phyloP scores from a whole-genome alignment of 2,888 invertebrate species.

The Eugnorisma glareosa region DNA sequence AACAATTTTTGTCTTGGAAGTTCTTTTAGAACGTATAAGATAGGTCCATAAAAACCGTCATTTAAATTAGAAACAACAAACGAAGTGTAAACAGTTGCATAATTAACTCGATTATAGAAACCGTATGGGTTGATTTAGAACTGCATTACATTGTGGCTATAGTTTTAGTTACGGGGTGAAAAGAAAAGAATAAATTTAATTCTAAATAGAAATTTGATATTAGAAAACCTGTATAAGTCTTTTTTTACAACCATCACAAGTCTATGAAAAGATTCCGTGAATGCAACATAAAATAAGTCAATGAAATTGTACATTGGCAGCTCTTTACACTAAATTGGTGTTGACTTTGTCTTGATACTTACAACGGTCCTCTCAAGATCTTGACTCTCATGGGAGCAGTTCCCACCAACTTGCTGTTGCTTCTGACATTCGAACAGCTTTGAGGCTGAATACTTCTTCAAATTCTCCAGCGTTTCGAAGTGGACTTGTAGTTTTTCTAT shows the following conservation, averaged over 20 bases:
- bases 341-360: conserved; percentile 67
- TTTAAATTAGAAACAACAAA: not conserved
- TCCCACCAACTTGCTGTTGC: conserved; percentile 88
- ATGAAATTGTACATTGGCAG: not conserved
- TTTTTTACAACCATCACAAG: too few relatives aligned
- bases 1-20: not conserved
- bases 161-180: not conserved
- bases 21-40: not conserved
- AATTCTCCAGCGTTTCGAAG: conserved; percentile 87
- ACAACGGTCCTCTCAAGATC: conserved; percentile 88
- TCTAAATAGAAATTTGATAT: not conserved
- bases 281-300: not conserved
- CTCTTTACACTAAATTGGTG: conserved; percentile 3
- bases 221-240: not conserved
- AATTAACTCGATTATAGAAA: not conserved
- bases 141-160: not conserved
- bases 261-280: not conserved
- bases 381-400: conserved; percentile 89
- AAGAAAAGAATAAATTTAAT: not conserved
- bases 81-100: not conserved
- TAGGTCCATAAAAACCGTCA: not conserved
- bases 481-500: conserved; percentile 88
- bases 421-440: conserved; percentile 88
- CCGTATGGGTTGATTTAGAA: not conserved
- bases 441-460: conserved; percentile 88